phyloP scores from a whole-genome alignment of 2,113 vertebrate genomes.

The Saccopteryx leptura region DNA sequence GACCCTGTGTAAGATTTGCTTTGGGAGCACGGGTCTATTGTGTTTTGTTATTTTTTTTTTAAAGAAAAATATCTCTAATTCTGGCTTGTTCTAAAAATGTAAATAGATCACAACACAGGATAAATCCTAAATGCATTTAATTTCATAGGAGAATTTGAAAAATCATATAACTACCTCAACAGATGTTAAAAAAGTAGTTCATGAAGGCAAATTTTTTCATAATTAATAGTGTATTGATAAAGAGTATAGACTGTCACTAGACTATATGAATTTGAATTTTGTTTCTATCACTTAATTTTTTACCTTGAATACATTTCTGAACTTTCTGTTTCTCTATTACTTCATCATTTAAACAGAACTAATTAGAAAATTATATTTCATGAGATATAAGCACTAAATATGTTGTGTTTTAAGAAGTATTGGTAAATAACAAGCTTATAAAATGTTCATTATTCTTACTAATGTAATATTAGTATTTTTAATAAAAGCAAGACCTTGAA shows the following conservation, averaged over 20 bases:
- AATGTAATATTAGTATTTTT: background rate
- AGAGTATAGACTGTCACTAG: background rate
- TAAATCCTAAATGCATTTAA: slow-evolving; percentile 37
- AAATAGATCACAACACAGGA: background rate
- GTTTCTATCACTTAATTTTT: slow-evolving; percentile 2
- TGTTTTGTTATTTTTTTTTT: background rate
- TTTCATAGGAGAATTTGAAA: slow-evolving; percentile 4
- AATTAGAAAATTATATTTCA: background rate
- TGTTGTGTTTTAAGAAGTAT: background rate
- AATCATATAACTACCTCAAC: background rate
- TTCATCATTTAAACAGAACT: slow-evolving; percentile 51
- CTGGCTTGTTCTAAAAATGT: slow-evolving; percentile 23
- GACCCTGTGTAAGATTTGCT: background rate
- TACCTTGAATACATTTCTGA: slow-evolving; percentile 8
- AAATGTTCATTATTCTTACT: slow-evolving; percentile 1
- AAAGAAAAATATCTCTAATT: background rate
- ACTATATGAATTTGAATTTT: slow-evolving; percentile 32
- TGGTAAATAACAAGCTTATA: background rate
- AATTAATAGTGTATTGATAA: background rate
- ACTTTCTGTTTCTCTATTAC: slow-evolving; percentile 12
- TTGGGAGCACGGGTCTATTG: background rate
- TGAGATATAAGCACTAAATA: background rate
- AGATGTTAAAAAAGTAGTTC: slow-evolving; percentile 45
- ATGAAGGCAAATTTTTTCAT: background rate
- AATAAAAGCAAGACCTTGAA: background rate